Evolutionary conservation across 2,797 vertebrate species (phyloP), one percentile per base, ranked within the genome.

Genomic region (Oreonectes daqikongensis): DNA sequence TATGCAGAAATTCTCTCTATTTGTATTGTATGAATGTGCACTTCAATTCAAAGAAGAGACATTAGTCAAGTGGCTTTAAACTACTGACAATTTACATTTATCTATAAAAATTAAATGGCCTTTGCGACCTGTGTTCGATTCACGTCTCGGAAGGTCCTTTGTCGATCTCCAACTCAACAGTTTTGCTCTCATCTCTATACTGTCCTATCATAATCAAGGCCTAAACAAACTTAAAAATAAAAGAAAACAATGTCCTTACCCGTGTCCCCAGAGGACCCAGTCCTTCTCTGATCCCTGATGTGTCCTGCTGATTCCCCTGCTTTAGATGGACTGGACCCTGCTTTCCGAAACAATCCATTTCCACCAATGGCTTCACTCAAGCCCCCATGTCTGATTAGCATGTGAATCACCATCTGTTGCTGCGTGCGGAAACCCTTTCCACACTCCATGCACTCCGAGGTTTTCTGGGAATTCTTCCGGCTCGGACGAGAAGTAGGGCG

Each of bases 371-470:
- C 88, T 86, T 61, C 89, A 77, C 0, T 88, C 89, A 82, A 94
- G 92, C 2, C 94, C 89, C 0, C 94, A 93, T 85, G 84, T 81
- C 84, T 71, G 75, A 85, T 85, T 69, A 85, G 84, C 84, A 85
- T 85, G 86, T 96, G 95, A 83, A 96, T 92, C 86, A 95, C 94
- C 94, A 96, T 94, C 91, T 96, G 95, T 86, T 95, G 94, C 79
- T 95, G 95, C 9, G 95, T 95, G 82, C 94, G 92, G 85, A 96
- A 96, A 81, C 94, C 89, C 86, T 95, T 95, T 59, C 95, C 94
- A 0, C 95, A 96, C 86, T 96, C 95, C 0, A 94, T 93, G 84
- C 95, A 96, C 87, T 96, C 94, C 0, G 93, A 94, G 44, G 93
- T 94, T 88, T 95, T 92, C 73, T 93, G 90, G 1, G 92, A 0